These are phyloP conservation scores for Drosophila sturtevanti DNA, from an alignment of 1,140 invertebrate species.

Conservation along the genomic window DNA sequence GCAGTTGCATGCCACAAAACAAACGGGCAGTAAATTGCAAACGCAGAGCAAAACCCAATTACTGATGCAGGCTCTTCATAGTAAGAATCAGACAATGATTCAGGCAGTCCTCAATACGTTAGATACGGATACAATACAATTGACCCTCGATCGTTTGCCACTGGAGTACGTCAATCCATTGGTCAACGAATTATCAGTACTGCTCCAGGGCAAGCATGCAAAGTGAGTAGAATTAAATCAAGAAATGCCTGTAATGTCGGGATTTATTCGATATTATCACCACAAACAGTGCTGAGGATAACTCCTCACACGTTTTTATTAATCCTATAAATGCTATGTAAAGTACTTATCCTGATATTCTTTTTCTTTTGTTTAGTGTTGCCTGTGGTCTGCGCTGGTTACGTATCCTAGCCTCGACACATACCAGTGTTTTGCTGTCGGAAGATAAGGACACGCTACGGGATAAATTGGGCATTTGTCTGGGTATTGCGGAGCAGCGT, in stretches of 20 bases:
- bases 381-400: constrained; percentile 86
- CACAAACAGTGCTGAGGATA: too few species aligned
- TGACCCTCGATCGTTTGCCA: constrained; percentile 86
- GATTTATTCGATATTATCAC: too few species aligned
- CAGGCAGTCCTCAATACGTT: constrained; percentile 84
- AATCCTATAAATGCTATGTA: background rate
- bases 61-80: constrained; percentile 90
- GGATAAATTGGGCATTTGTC: constrained; percentile 84
- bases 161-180: constrained; percentile 86
- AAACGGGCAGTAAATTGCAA: constrained; percentile 82
- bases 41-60: constrained; percentile 89
- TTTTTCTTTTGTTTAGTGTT: constrained; percentile 83
- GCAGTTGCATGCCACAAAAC: constrained; percentile 82
- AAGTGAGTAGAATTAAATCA: constrained; percentile 83
- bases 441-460: constrained; percentile 69
- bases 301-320: too few species aligned
- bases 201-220: constrained; percentile 86
- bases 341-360: too few species aligned
- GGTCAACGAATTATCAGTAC: constrained; percentile 85
- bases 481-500: constrained; percentile 86
- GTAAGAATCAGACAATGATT: constrained; percentile 88
- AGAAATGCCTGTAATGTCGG: too few species aligned
- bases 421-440: constrained; percentile 86
- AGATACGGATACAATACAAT: constrained; percentile 85
- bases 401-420: constrained; percentile 84